Evolutionary conservation across 2,113 vertebrate species (phyloP).

Genomic region (Lathamus discolor): DNA sequence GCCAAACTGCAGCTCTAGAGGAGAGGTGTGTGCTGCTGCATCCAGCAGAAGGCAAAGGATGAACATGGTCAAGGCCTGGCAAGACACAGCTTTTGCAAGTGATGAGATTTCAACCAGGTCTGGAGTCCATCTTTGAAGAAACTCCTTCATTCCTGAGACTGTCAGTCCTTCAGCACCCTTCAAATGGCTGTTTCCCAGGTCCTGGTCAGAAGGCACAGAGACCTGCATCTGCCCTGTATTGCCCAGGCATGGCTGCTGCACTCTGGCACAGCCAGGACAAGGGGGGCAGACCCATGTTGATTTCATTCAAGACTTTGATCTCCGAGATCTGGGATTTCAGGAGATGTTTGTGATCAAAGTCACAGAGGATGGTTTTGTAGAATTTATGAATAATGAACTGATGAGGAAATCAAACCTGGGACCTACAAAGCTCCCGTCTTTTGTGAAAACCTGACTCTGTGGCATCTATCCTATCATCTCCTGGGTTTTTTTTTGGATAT

Average conservation of each 20-base stretch:
- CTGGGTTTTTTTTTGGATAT: neutral
- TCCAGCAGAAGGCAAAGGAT: neutral
- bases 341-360: neutral
- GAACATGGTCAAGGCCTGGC: neutral
- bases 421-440: neutral
- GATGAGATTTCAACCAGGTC: neutral
- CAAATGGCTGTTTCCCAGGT: too few species aligned
- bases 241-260: neutral
- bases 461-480: neutral
- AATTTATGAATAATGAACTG: neutral
- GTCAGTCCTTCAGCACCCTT: neutral
- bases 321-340: neutral
- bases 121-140: neutral
- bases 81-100: neutral
- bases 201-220: neutral
- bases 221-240: accelerated
- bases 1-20: neutral
- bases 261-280: neutral
- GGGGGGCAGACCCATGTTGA: neutral
- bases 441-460: neutral
- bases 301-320: neutral
- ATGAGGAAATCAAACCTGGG: neutral
- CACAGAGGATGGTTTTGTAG: neutral
- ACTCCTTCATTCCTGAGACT: neutral
- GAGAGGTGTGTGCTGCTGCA: neutral